Evolutionary conservation across 1,140 invertebrate species (phyloP).

Genomic region (Periplaneta americana): DNA sequence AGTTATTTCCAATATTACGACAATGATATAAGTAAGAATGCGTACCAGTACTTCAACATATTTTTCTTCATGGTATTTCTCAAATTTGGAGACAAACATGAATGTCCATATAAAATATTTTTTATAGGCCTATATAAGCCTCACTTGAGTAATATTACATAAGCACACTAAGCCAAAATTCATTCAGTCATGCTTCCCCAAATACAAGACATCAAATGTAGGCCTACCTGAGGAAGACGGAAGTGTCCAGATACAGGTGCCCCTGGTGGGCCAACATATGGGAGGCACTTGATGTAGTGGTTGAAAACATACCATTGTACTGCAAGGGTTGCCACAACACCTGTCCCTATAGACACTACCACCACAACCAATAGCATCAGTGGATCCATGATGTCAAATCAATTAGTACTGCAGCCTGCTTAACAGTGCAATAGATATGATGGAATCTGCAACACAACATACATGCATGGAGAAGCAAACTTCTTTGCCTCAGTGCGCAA

Average conservation of each 20-base stretch:
- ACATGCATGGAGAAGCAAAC: too few relatives aligned
- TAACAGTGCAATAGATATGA: too few relatives aligned
- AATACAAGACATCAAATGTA: not conserved
- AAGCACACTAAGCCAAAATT: not conserved
- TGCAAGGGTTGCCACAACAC: constrained; percentile 39
- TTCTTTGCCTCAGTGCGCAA: too few relatives aligned
- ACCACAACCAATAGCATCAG: constrained; percentile 19
- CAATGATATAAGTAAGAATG: not conserved
- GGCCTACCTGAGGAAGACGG: constrained; percentile 40
- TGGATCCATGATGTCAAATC: not conserved
- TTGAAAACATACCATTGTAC: constrained; percentile 43
- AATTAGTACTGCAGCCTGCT: not conserved
- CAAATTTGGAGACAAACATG: not conserved
- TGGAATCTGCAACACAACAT: not conserved
- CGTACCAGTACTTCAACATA: not conserved
- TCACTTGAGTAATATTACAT: not conserved
- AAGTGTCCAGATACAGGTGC: constrained; percentile 33
- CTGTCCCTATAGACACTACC: constrained; percentile 25
- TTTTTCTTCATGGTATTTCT: not conserved
- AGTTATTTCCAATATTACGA: not conserved
- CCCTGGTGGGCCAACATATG: constrained; percentile 31
- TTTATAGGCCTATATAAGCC: not conserved
- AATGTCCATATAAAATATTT: not conserved
- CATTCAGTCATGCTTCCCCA: too few relatives aligned
- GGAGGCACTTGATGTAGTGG: constrained; percentile 35